These are phyloP conservation scores for Pipra filicauda DNA, from an alignment of 2,113 vertebrate genomes.

Conservation along the genomic window DNA sequence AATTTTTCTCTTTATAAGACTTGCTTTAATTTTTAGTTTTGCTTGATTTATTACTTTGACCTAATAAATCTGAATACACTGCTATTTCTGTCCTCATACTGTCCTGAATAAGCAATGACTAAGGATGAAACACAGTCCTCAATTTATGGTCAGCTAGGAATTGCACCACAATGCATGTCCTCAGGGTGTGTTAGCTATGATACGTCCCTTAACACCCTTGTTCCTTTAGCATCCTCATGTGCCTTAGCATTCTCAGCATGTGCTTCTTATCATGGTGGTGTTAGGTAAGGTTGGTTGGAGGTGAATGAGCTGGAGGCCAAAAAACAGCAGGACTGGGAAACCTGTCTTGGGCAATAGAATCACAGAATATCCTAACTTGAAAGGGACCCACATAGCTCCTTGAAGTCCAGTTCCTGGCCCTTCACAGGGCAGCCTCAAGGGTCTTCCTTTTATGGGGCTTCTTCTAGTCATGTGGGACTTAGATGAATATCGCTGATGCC, in stretches of 20 bases:
- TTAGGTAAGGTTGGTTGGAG: background rate
- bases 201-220: background rate
- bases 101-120: background rate
- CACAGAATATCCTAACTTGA: background rate
- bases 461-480: background rate
- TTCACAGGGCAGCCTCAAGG: background rate
- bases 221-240: background rate
- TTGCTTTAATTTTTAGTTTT: background rate
- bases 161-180: background rate
- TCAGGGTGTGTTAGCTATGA: background rate
- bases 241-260: background rate
- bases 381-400: background rate
- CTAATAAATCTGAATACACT: background rate
- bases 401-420: rapidly evolving
- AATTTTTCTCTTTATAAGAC: background rate
- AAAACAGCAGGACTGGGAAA: background rate
- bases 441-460: background rate
- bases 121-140: background rate
- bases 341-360: background rate
- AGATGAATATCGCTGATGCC: background rate
- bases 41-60: background rate
- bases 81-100: background rate
- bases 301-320: background rate
- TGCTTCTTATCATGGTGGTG: background rate
- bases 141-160: background rate